Evolutionary conservation across 2,888 invertebrate genomes (phyloP), one percentile per base, ranked within the genome.

Genomic region (Plemyria rubiginata): DNA sequence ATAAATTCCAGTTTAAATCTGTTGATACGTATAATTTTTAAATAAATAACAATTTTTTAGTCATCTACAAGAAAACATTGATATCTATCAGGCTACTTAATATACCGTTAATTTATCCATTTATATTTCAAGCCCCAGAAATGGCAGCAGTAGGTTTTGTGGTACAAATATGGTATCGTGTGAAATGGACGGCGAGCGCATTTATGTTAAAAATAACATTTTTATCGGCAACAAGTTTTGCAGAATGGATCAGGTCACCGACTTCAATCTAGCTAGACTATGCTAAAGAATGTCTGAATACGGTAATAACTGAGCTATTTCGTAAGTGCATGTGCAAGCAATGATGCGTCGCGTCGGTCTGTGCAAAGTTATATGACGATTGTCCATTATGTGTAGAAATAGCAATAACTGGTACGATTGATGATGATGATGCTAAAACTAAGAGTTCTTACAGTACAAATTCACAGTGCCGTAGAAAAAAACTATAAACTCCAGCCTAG

Each of bases 171-270:
- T 22, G 54, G 60, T 45, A 46, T 56, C 53, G 63, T 66, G 66
- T 62, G 62, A 68, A 68, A 65, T 65, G 62, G 36, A 60, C 29
- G 16, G 46, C 50, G 52, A 29, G 58, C 57, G 62, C 58, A 63
- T 62, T 65, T 38, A 63, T 40, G 60, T 61, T 41, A 64, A 68
- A 68, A 70, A 68, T 68, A 62, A 68, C 57, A 46, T 54, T 60
- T 68, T 61, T 60, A 67, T 66, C 58, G 49, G 11, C 16, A 58
- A 50, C 40, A n/a, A 54, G 54, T 49, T 50, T 15, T 57, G 16
- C 58, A 53, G 51, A 46, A 53, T 57, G 54, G 63, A 65, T 63
- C 56, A 13, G 68, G 61, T 70, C 63, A 60, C 52, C 61, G 66
- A 70, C 68, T 63, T 53, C 36, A n/a, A n/a, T 16, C 45, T 15